Percentiles rank a stretch among this genome's conserved stretches.
Evolutionary conservation across 2,888 invertebrate genomes (phyloP).

Genomic region (Chrysolina americana): DNA sequence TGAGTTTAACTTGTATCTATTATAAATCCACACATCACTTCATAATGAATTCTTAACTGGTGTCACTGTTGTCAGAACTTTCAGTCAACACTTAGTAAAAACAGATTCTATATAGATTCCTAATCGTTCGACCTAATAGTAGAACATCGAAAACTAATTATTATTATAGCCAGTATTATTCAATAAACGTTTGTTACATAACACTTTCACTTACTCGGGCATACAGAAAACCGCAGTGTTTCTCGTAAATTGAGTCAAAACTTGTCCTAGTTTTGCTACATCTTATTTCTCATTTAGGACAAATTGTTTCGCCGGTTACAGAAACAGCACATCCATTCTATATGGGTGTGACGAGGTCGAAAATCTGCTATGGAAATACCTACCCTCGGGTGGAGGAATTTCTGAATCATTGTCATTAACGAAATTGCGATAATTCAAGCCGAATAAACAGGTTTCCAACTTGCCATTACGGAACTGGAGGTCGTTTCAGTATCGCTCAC

Average conservation of each 20-base stretch:
- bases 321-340: slow-evolving; percentile 4
- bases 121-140: background rate
- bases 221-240: background rate
- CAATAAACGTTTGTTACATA: slow-evolving; percentile 6
- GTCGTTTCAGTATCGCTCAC: background rate
- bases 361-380: background rate
- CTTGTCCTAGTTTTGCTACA: background rate
- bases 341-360: slow-evolving; percentile 12
- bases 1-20: no score
- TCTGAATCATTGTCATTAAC: background rate
- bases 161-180: background rate
- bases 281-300: slow-evolving; percentile 1
- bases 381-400: background rate
- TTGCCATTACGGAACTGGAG: background rate
- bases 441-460: background rate
- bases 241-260: slow-evolving; percentile 1
- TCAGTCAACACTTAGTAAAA: background rate
- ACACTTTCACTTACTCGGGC: slow-evolving; percentile 10
- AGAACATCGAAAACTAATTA: background rate
- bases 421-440: background rate
- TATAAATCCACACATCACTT: no score
- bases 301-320: background rate
- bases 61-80: no score
- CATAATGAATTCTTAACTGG: no score
- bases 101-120: background rate